phyloP scores from a whole-genome alignment of 2,888 invertebrate species.

The Agelastica alni region DNA sequence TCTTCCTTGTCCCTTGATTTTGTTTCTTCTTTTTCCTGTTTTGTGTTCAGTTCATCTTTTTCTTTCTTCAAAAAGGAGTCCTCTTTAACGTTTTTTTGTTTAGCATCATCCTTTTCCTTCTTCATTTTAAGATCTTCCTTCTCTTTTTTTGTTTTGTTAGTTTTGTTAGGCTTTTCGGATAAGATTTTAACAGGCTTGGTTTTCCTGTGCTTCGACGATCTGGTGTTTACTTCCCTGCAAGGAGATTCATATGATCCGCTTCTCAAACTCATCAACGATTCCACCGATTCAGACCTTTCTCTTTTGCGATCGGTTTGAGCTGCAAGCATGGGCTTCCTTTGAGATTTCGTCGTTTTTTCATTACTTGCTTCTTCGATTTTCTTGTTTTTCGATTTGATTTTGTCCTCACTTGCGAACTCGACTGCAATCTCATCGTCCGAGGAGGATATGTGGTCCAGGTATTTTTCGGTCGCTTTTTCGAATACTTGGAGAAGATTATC shows the following conservation, averaged over 20 bases:
- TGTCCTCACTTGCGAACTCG: slow-evolving; percentile 62
- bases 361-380: slow-evolving; percentile 33
- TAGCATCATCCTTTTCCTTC: slow-evolving; percentile 20
- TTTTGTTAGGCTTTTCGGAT: slow-evolving; percentile 26
- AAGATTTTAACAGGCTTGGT: slow-evolving; percentile 20
- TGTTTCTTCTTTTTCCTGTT: slow-evolving; percentile 23
- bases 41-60: slow-evolving; percentile 9
- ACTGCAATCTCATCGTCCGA: slow-evolving; percentile 79
- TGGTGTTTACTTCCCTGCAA: slow-evolving; percentile 18
- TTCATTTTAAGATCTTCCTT: slow-evolving; percentile 4
- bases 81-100: slow-evolving; percentile 16
- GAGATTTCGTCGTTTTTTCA: slow-evolving; percentile 35
- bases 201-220: slow-evolving; percentile 28
- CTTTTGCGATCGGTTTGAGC: slow-evolving; percentile 50
- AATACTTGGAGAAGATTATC: slow-evolving; percentile 81
- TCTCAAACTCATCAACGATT: slow-evolving; percentile 34
- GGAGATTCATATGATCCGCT: slow-evolving; percentile 34
- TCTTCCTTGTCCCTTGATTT: slow-evolving; percentile 21
- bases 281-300: slow-evolving; percentile 47
- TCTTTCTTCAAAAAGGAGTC: slow-evolving; percentile 17
- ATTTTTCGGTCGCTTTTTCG: slow-evolving; percentile 79
- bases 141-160: slow-evolving; percentile 15
- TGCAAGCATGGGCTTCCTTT: slow-evolving; percentile 48
- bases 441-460: slow-evolving; percentile 78
- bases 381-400: slow-evolving; percentile 47